phyloP scores from a whole-genome alignment of 2,888 invertebrate genomes.

The Folsomia manolachei region DNA sequence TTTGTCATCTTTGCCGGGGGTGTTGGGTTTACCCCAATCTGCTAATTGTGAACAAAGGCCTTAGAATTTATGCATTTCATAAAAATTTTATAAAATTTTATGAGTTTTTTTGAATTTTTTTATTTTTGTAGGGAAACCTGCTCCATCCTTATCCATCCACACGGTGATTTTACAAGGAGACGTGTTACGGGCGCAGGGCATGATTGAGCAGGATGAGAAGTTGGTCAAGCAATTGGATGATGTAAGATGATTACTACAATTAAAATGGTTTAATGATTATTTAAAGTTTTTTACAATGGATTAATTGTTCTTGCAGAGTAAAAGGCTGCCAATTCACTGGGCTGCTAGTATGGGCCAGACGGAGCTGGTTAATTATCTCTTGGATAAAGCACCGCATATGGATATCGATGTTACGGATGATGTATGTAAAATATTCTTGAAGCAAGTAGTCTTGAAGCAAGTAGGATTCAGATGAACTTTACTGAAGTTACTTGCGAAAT shows the following conservation, averaged over 20 bases:
- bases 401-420: conserved; percentile 74
- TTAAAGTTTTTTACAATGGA: conserved; percentile 15
- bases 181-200: conserved; percentile 33
- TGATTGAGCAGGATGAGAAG: conserved; percentile 35
- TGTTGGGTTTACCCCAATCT: not conserved
- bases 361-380: conserved; percentile 67
- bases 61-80: not conserved
- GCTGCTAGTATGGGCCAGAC: conserved; percentile 74
- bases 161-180: conserved; percentile 37
- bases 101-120: too few relatives aligned
- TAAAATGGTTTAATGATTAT: not conserved
- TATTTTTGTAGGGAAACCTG: not conserved
- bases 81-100: not conserved
- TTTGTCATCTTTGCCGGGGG: not conserved
- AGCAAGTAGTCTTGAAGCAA: not conserved
- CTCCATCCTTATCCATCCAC: conserved; percentile 19
- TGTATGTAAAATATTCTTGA: too few relatives aligned
- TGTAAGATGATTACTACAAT: conserved; percentile 19
- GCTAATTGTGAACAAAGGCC: not conserved
- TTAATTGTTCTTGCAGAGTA: conserved; percentile 60
- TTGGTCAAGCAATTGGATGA: conserved; percentile 36
- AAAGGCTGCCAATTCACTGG: conserved; percentile 73
- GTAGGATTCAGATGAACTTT: not conserved
- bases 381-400: conserved; percentile 61
- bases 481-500: not conserved